These are phyloP conservation scores for Lepidostoma basale DNA, from an alignment of 1,140 invertebrate genomes.

Conservation along the genomic window DNA sequence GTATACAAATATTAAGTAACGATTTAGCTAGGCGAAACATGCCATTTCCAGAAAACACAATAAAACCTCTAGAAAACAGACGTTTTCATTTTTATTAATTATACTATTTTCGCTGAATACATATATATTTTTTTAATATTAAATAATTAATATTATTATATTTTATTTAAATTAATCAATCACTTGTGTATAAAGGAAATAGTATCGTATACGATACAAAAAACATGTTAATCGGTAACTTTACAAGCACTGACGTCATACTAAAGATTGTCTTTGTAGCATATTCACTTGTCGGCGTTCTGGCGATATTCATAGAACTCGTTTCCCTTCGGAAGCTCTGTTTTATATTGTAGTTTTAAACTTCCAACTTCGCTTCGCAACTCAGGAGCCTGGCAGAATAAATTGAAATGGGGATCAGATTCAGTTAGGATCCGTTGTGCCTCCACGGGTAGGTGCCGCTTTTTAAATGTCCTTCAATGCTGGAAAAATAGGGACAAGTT, in stretches of 20 bases:
- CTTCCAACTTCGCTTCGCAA: slow-evolving; percentile 38
- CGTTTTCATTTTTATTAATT: too few relatives aligned
- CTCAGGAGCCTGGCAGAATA: slow-evolving; percentile 44
- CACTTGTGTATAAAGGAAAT: not conserved
- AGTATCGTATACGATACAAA: not conserved
- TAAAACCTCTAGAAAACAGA: too few relatives aligned
- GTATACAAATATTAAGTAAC: too few relatives aligned
- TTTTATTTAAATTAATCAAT: not conserved
- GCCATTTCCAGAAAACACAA: too few relatives aligned
- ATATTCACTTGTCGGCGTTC: not conserved
- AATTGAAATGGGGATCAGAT: slow-evolving; percentile 47
- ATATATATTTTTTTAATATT: too few relatives aligned
- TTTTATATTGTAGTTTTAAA: slow-evolving; percentile 47
- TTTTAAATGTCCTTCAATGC: slow-evolving; percentile 39
- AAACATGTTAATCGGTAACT: not conserved
- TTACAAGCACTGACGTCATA: too few relatives aligned
- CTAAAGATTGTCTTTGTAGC: too few relatives aligned
- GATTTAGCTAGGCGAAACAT: too few relatives aligned
- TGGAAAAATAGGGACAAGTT: slow-evolving; percentile 26
- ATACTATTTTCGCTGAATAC: too few relatives aligned
- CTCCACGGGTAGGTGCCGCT: slow-evolving; percentile 31
- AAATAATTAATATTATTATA: not conserved
- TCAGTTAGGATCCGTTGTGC: slow-evolving; percentile 45
- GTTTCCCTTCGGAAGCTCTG: slow-evolving; percentile 27
- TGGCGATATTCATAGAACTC: slow-evolving; percentile 35